Percentiles rank a stretch among this genome's conserved stretches.
Conservation (phyloP, 2,888 invertebrate species). For the Eudemis profundana region DNA sequence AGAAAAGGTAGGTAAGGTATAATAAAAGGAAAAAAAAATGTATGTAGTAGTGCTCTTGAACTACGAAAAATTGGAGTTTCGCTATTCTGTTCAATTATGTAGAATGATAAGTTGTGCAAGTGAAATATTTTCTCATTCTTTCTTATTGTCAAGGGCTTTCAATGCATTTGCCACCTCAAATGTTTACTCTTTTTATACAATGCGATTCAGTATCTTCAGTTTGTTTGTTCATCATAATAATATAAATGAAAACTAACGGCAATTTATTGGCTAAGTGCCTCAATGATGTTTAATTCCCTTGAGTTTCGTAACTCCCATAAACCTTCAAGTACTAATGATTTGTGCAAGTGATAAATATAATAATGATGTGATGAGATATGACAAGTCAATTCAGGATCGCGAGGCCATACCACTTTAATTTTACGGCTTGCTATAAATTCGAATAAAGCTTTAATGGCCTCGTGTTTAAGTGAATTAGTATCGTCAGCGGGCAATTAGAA, state of each 20-base stretch:
- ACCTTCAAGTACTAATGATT: conserved; percentile 22
- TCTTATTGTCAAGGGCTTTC: too few species aligned
- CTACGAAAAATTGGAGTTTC: too few species aligned
- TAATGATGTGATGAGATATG: conserved; percentile 33
- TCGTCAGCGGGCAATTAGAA: conserved; percentile 32
- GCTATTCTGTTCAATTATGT: too few species aligned
- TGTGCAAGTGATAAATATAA: conserved; percentile 24
- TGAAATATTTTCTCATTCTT: too few species aligned
- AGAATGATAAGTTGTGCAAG: too few species aligned
- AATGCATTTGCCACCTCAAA: too few species aligned
- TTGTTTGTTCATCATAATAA: background rate
- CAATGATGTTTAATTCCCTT: background rate
- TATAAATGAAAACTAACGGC: background rate
- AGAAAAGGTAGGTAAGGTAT: too few species aligned
- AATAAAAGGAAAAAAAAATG: too few species aligned
- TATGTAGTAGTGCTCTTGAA: too few species aligned
- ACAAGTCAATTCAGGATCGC: conserved; percentile 43
- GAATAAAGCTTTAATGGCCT: conserved; percentile 41
- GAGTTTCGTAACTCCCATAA: conserved; percentile 27
- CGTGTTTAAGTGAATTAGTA: conserved; percentile 38
- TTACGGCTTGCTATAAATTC: conserved; percentile 46
- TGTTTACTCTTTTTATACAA: too few species aligned
- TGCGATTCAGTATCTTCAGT: too few species aligned
- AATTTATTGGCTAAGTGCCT: background rate
- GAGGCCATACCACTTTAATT: conserved; percentile 46